Percentiles rank a stretch among this genome's conserved stretches.
Evolutionary conservation across 2,113 vertebrate species (phyloP).

Genomic region (Formicarius rufipectus): DNA sequence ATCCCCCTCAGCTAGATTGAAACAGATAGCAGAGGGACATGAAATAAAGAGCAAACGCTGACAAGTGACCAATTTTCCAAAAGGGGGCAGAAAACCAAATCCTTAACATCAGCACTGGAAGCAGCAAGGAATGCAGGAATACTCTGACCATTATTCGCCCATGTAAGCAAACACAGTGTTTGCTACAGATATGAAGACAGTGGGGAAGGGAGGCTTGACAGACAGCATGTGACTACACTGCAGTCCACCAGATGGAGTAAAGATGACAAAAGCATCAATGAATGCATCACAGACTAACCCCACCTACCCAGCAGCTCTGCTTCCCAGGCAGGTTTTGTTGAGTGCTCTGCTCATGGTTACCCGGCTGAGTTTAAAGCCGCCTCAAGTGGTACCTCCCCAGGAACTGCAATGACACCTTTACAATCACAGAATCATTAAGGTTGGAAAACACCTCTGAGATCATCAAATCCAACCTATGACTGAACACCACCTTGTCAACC

Average conservation of each 20-base stretch:
- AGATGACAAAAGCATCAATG: not conserved
- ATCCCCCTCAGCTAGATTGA: not conserved
- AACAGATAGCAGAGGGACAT: conserved; percentile 44
- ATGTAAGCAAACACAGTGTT: not conserved
- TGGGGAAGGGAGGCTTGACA: not conserved
- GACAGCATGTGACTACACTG: not conserved
- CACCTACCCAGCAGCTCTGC: not conserved
- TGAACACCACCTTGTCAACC: not conserved
- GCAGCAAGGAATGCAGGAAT: conserved; percentile 12
- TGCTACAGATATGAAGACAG: not conserved
- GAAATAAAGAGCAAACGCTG: conserved; percentile 18
- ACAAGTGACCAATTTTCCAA: conserved; percentile 22
- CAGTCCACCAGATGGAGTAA: not conserved
- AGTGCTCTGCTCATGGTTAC: not conserved
- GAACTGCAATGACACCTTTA: not conserved
- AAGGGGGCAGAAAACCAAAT: not conserved
- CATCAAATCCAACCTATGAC: not conserved
- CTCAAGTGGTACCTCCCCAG: not conserved
- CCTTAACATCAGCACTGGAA: not conserved
- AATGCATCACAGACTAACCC: not conserved
- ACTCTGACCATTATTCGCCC: not conserved
- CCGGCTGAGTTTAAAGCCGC: not conserved
- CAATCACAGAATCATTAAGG: not conserved
- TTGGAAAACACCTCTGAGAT: not conserved
- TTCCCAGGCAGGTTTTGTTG: not conserved